Conservation (phyloP, 2,113 vertebrate species). For the Syrrhaptes paradoxus region DNA sequence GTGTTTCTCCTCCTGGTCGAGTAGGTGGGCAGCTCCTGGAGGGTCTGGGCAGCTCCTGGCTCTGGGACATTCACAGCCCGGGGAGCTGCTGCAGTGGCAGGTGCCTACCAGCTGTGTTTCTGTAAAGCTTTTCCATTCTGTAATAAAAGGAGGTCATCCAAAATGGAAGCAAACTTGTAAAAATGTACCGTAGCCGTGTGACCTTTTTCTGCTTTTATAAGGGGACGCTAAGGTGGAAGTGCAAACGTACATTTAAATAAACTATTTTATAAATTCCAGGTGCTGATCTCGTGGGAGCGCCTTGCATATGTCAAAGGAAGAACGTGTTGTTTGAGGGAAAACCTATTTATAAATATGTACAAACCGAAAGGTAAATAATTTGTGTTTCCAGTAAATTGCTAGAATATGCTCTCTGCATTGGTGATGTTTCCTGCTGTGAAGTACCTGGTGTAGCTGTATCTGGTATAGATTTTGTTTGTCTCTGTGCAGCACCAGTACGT, state of each 20-base stretch:
- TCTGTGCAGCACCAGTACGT: not conserved
- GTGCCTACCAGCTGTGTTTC: accelerated
- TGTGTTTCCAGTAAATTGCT: not conserved
- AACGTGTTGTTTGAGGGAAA: not conserved
- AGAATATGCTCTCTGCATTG: not conserved
- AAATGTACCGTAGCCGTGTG: accelerated
- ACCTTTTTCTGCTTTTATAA: not conserved
- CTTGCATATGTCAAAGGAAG: not conserved
- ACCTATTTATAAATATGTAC: not conserved
- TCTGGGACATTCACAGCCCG: not conserved
- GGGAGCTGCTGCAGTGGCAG: not conserved
- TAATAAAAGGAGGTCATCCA: not conserved
- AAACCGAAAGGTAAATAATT: not conserved
- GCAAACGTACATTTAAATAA: not conserved
- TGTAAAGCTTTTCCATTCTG: not conserved
- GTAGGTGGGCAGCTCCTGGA: not conserved
- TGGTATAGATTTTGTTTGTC: not conserved
- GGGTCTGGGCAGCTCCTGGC: not conserved
- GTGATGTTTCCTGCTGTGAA: not conserved
- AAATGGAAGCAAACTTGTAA: not conserved
- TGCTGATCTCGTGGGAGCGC: not conserved
- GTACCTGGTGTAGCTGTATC: not conserved
- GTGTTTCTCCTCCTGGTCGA: not conserved
- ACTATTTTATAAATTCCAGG: not conserved
- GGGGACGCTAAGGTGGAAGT: not conserved